A percentile compares a stretch with the other conserved stretches of the same genome.
Conservation (phyloP, 2,888 invertebrate genomes). For the Mythimna impura region DNA sequence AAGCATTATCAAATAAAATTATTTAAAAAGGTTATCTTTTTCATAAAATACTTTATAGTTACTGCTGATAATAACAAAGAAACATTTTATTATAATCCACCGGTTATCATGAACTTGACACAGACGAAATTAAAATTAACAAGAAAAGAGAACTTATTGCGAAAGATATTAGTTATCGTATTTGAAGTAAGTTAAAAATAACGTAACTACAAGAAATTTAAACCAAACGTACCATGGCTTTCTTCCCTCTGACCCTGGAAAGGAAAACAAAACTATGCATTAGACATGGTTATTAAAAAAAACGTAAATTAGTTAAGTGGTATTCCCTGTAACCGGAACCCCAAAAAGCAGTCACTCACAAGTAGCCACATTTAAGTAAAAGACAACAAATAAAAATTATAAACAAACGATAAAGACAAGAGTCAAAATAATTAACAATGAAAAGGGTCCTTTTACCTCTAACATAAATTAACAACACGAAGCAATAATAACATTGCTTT, state of each 20-base stretch:
- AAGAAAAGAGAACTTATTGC: neutral
- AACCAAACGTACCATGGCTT: conserved; percentile 21
- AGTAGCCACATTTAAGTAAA: neutral
- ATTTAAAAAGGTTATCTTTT: neutral
- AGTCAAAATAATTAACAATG: neutral
- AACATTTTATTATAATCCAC: neutral
- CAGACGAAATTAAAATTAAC: neutral
- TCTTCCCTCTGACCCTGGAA: conserved; percentile 8
- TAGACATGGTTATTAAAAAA: conserved; percentile 14
- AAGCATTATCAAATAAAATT: neutral
- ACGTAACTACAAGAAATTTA: neutral
- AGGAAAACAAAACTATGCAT: conserved; percentile 29
- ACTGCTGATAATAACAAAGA: neutral
- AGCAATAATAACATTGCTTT: neutral
- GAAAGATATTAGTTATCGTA: neutral
- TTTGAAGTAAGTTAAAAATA: neutral
- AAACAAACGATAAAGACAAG: neutral
- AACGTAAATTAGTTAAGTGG: neutral
- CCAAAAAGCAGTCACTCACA: neutral
- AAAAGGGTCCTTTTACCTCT: neutral
- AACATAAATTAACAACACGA: too few species aligned
- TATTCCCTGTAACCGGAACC: neutral
- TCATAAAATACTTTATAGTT: neutral
- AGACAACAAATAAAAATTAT: neutral
- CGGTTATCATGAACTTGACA: neutral